phyloP scores from a whole-genome alignment of 2,888 invertebrate species.

The Thyatira batis region DNA sequence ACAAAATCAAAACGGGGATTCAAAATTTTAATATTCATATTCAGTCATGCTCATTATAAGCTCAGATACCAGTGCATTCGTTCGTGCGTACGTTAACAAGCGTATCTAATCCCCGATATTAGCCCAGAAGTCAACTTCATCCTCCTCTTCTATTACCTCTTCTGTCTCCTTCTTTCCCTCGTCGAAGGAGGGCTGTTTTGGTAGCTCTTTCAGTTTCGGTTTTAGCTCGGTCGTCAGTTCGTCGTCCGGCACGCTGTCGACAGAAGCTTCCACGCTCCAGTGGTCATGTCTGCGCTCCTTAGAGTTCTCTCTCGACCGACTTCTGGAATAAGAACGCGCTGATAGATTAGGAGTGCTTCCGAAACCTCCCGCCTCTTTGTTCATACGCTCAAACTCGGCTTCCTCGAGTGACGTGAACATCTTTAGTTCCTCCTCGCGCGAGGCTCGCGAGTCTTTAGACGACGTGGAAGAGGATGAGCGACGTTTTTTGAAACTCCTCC shows the following conservation, averaged over 20 bases:
- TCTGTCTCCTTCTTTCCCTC: constrained; percentile 62
- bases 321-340: constrained; percentile 80
- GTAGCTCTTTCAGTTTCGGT: constrained; percentile 51
- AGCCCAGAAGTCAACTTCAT: constrained; percentile 72
- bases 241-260: constrained; percentile 48
- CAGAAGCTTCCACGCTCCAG: constrained; percentile 55
- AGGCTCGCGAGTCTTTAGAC: constrained; percentile 83
- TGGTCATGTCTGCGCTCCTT: constrained; percentile 56
- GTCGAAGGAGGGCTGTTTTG: constrained; percentile 70
- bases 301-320: constrained; percentile 73
- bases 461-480: constrained; percentile 84
- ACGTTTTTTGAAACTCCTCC: constrained; percentile 83
- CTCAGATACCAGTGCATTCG: constrained; percentile 45
- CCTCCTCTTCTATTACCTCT: constrained; percentile 73
- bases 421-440: constrained; percentile 84
- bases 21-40: constrained; percentile 63
- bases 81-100: constrained; percentile 57
- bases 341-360: constrained; percentile 78
- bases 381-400: constrained; percentile 78
- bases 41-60: constrained; percentile 77
- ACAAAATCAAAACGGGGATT: constrained; percentile 58
- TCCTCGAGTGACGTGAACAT: constrained; percentile 85
- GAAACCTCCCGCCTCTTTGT: constrained; percentile 46
- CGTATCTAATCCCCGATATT: constrained; percentile 67
- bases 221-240: constrained; percentile 35